Conservation (phyloP, 1,140 invertebrate genomes). For the Temnothorax longispinosus region DNA sequence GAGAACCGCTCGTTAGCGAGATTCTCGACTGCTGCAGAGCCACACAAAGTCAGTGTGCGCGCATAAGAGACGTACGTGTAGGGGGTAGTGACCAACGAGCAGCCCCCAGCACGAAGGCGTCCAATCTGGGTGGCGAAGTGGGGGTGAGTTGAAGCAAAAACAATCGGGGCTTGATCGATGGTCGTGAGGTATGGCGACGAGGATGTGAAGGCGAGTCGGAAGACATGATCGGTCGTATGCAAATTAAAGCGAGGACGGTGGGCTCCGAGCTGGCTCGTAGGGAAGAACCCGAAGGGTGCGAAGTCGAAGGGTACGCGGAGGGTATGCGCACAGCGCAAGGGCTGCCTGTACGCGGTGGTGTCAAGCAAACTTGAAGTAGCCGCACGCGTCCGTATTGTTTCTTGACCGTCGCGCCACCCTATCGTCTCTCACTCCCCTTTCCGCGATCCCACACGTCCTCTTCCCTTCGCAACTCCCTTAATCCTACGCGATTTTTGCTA, state of each 20-base stretch:
- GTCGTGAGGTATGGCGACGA: constrained; percentile 67
- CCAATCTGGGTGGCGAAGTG: constrained; percentile 37
- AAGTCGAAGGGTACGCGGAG: constrained; percentile 59
- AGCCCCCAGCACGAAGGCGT: constrained; percentile 44
- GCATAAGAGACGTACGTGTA: constrained; percentile 54
- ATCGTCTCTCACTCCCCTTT: constrained; percentile 34
- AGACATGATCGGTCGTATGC: constrained; percentile 74
- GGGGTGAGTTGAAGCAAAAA: constrained; percentile 71
- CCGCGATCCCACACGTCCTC: background rate
- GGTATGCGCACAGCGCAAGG: background rate
- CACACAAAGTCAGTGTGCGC: constrained; percentile 55
- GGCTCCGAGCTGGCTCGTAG: constrained; percentile 44
- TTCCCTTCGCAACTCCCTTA: constrained; percentile 51
- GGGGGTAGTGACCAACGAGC: constrained; percentile 65
- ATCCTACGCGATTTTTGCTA: constrained; percentile 83
- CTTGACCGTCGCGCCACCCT: constrained; percentile 69
- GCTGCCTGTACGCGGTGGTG: constrained; percentile 64
- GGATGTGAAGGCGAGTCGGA: constrained; percentile 71
- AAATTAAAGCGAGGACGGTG: constrained; percentile 68
- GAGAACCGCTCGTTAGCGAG: constrained; percentile 71
- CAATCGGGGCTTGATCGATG: constrained; percentile 76
- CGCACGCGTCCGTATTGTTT: constrained; percentile 73
- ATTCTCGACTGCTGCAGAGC: constrained; percentile 53
- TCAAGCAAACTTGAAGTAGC: constrained; percentile 71
- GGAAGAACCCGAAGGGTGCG: constrained; percentile 63